Base-by-base conservation (phyloP, 2,113 vertebrate genomes). In the Nannobrachium achirus region DNA sequence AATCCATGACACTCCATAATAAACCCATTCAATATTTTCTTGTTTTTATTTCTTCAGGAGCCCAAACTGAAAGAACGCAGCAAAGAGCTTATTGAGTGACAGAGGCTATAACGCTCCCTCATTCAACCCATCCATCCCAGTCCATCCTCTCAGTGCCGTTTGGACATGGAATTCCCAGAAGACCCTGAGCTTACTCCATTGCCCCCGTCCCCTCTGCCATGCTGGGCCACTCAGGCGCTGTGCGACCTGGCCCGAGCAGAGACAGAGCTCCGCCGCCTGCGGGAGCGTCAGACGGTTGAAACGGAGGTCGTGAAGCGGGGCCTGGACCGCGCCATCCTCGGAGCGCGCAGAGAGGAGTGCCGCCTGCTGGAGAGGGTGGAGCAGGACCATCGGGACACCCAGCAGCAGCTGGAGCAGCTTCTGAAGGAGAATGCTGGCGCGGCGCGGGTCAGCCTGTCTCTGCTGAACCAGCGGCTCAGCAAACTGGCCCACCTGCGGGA, bases 301-400 rank as follows among this genome's bases (percentile, higher is more conserved):
- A 87, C 81, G 0, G 83, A 89, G 40, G 59, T 19, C 0, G 85
- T 91, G 9, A 81, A 69, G 57, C 71, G 67, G 4, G 85, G 89
- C 6, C 52, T 94, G 18, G 92, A 94, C 60, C 83, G 90, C 7
- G 89, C 92, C 4, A 58, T 93, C 19, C 60, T 89, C 48, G 90
- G 90, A 38, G 89, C 88, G 7, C 82, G 81, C 33, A 83, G 88
- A 42, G 92, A 92, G 41, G 93, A 93, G 69, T 78, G 77, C 14
- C 85, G 87, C 11, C 85, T 93, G 33, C 63, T 93, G 10, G 91
- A 91, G 55, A 85, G 86, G 50, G 93, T 94, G 50, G 88, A 93
- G 67, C 92, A 92, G 57, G 92, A 93, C 76, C 91, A 92, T 56
- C 69, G 84, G 1, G 89, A 92, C 49, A 62, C 88, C 40, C 89